phyloP scores from a whole-genome alignment of 2,888 invertebrate genomes.

The Tipula confusa region DNA sequence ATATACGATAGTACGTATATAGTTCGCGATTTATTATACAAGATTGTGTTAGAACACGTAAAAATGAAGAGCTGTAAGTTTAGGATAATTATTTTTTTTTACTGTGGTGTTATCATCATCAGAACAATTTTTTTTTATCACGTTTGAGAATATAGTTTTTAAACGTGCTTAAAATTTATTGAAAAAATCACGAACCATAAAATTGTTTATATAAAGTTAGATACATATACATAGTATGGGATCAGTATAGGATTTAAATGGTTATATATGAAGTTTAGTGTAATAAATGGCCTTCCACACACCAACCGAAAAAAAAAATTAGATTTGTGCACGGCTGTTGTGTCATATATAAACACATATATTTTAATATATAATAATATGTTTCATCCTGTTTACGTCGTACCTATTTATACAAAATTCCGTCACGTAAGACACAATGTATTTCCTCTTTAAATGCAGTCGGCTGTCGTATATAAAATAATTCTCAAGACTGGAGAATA shows the following conservation, averaged over 20 bases:
- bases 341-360: background rate
- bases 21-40: background rate
- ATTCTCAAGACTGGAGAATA: background rate
- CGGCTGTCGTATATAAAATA: background rate
- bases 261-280: background rate
- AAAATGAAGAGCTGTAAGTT: background rate
- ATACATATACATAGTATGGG: background rate
- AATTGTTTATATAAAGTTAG: background rate
- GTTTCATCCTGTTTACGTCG: background rate
- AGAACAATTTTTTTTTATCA: background rate
- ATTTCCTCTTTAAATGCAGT: conserved; percentile 3
- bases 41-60: conserved; percentile 3
- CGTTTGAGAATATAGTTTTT: conserved; percentile 20
- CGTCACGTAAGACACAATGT: background rate
- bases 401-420: conserved; percentile 12
- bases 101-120: background rate
- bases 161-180: conserved; percentile 12
- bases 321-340: background rate
- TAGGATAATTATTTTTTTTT: background rate
- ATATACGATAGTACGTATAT: background rate
- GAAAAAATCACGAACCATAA: conserved; percentile 25
- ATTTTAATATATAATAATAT: background rate
- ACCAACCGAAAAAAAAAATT: background rate
- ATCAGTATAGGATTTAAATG: background rate
- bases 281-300: background rate